phyloP scores from a whole-genome alignment of 2,797 vertebrate species.

The Aulostomus chinensis region DNA sequence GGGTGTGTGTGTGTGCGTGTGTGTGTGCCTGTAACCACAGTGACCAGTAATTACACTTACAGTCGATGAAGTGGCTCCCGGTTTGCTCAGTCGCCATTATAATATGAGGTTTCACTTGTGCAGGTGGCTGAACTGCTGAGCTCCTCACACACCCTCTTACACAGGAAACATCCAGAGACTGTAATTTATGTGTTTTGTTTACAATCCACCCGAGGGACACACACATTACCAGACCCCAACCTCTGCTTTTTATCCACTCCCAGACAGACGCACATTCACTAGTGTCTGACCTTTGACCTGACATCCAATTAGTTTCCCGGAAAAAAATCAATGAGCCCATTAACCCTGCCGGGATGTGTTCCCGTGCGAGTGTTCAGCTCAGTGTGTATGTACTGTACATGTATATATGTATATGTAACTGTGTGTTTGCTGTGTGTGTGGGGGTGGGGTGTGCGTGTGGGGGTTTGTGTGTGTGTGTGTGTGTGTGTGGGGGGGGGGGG shows the following conservation, averaged over 20 bases:
- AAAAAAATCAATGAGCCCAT: constrained; percentile 51
- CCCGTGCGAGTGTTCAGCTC: constrained; percentile 1
- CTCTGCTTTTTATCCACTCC: not conserved
- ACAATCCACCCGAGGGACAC: not conserved
- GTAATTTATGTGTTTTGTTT: constrained; percentile 1
- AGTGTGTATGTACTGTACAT: constrained; percentile 5
- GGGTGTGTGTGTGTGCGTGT: not conserved
- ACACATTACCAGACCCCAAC: constrained; percentile 1
- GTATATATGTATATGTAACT: constrained; percentile 7
- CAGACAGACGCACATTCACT: constrained; percentile 15
- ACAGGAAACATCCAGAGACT: constrained; percentile 7
- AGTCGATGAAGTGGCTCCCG: constrained; percentile 29
- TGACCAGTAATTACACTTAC: constrained; percentile 34
- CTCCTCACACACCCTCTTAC: constrained; percentile 3
- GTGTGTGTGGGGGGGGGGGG: constrained; percentile 1
- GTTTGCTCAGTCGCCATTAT: constrained; percentile 6
- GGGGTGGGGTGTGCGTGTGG: too few species aligned
- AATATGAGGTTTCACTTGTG: constrained; percentile 41
- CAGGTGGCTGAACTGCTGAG: constrained; percentile 26
- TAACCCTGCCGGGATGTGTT: constrained; percentile 22
- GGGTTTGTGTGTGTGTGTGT: constrained; percentile 1
- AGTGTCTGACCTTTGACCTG: constrained; percentile 35
- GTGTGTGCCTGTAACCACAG: constrained; percentile 8
- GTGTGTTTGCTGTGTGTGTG: too few species aligned
- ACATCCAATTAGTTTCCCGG: constrained; percentile 34